Base-by-base conservation (phyloP, 1,140 invertebrate genomes). In the Plectus sambesii region DNA sequence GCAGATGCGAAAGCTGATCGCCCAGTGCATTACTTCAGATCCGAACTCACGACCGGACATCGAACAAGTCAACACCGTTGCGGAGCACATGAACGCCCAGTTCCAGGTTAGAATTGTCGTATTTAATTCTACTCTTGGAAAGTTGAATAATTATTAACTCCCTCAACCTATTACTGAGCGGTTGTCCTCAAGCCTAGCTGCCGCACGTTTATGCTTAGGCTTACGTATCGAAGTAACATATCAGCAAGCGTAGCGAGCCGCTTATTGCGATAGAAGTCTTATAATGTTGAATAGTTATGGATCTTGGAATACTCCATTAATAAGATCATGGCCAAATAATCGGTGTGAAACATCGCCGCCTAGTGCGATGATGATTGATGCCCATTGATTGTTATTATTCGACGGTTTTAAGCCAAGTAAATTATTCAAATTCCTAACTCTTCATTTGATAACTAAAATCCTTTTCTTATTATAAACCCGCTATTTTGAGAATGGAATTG, bases 1-100 rank as follows among this genome's bases (percentile, higher is more conserved):
- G 42, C 63, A 80, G 77, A 59, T 81, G 42, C 61, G 76, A 37
- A 69, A 72, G 38, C 60, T 81, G 29, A 76, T 81, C 3, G 72
- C 68, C 22, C 66, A 69, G 24, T 80, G 79, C 62, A 78, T 81
- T 36, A 75, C 76, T 58, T 70, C 76, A 3, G 73, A 79, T 51
- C 77, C 79, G 5, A 65, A 73, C 37, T 70, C 73, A 42, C 60
- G 79, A 22, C 79, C 80, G 38, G 75, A 78, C 55, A 76, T 78
- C 41, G 58, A 57, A 8, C 72, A 78, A 61, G 73, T 78, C 5
- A 69, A 72, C 47, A 59, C 68, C 26, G 66, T 75, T 17, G 73
- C 75, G 3, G 63, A 69, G 44, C 54, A 66, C 51, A 72, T 73
- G 47, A 8, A 49, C 17, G 17, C 54, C 9, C 45, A 54, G 35